Evolutionary conservation across 2,888 invertebrate species (phyloP), one percentile per base, ranked within the genome.

Genomic region (Chaetoderma sp.): DNA sequence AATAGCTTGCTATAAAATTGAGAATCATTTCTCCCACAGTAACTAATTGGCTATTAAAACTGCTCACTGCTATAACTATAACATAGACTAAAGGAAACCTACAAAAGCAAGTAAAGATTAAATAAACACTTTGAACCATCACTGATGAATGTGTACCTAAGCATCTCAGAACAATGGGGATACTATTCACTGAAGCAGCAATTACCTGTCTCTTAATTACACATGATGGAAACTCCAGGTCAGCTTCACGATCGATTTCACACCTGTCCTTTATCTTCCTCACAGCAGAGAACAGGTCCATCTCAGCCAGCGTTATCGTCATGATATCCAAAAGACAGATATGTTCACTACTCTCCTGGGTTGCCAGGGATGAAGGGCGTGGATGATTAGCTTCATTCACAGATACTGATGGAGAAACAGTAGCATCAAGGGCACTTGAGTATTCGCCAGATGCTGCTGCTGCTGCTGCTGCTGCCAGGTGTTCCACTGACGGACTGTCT

Each of bases 221-320:
- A 73, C 79, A 86, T 3, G 83, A 80, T 27, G 83, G 80, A 69
- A 87, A 86, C 61, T 81, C 78, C 54, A 86, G 72, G 70, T 79
- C 82, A 45, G 71, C 68, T 5, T 66, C 55, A 16, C 66, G 63
- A 57, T 69, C 68, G 23, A 72, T 67, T 36, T 67, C 69, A 47
- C 77, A 78, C 6, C 70, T 60, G 21, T 74, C 70, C 59, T 78
- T 77, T 44, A 74, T 72, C 8, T 78, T 72, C 78, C 89, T 81
- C 59, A 87, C 88, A 33, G 91, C 93, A 50, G 92, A 89, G 82
- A 91, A 92, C 70, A 94, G 88, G 84, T 94, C 91, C 90, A 94
- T 92, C 78, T 94, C 92, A 60, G 90, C 89, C 70, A 94, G 87
- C 62, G 90, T 90, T 32, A 94, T 89, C n/a, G 88, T 86, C 88